Evolutionary conservation across 2,113 vertebrate species (phyloP), one percentile per base, ranked within the genome.

Genomic region (Chlorodrepanis virens): DNA sequence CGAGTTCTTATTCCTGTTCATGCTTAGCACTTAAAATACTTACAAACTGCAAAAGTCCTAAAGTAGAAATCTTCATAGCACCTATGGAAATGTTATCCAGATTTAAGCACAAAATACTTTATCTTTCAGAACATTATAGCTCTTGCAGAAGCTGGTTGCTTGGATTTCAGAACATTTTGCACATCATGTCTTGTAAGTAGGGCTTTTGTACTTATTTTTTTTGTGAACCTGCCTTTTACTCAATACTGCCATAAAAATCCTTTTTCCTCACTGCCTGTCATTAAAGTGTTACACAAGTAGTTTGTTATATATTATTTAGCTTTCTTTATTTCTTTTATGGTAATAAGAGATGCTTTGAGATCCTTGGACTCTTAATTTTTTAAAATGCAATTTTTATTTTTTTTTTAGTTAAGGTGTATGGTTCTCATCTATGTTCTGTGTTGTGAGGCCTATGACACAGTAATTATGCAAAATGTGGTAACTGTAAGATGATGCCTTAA

Each of bases 91-190:
- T 15, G 50, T 44, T 24, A 71, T 40, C 31, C 53, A 86, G 75
- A 74, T 44, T 9, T n/a, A 91, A 44, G 33, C 0, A 2, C 23
- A 27, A 87, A 59, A 56, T 82, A 6, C 27, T 72, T 94, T 74
- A 82, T 93, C 87, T 96, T 98, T 93, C 97, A 99, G 99, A 99
- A 98, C 72, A 98, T 99, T 57, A 91, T 99, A 94, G 96, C 98
- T 87, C 98, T 99, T 75, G 99, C 99, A 87, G 99, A 99, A 97
- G 98, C 98, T 3, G 99, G 98, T 27, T 98, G 97, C 93, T 97
- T 99, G 97, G 99, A 99, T 93, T 98, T 98, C 85, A 98, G 99
- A 89, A 98, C 99, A 7, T 99, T 99, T 97, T 99, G 99, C 97
- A 98, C 98, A 2, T 99, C 98, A 0, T 99, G 99, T 97, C 99